These are phyloP conservation scores for Sula dactylatra DNA, from an alignment of 2,113 vertebrate genomes.

Conservation along the genomic window DNA sequence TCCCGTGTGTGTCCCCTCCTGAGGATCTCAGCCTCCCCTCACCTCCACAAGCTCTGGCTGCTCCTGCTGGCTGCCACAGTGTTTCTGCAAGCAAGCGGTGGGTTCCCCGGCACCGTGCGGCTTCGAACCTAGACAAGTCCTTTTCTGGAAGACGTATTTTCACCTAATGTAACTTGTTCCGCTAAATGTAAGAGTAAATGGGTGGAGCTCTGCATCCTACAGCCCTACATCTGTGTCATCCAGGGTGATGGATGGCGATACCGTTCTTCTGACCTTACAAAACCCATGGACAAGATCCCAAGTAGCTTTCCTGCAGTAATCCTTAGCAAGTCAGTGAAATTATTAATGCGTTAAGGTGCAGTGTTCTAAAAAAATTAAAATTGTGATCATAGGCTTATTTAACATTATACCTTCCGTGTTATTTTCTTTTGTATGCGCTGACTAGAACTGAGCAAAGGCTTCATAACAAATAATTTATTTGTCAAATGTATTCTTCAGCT, in stretches of 20 bases:
- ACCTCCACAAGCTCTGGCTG: background rate
- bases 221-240: background rate
- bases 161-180: background rate
- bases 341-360: background rate
- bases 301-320: background rate
- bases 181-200: background rate
- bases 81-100: background rate
- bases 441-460: conserved; percentile 34
- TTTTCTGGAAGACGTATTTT: background rate
- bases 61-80: background rate
- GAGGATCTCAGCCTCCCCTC: background rate
- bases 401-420: background rate
- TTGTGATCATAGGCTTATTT: background rate
- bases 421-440: conserved; percentile 18
- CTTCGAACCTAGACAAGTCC: background rate
- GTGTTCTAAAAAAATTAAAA: background rate
- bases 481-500: background rate
- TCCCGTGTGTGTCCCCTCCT: background rate
- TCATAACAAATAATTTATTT: conserved; percentile 66
- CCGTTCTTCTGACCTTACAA: background rate
- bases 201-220: background rate
- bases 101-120: background rate
- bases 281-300: background rate
- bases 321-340: background rate
- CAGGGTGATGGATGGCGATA: background rate